Percentiles rank a stretch among this genome's conserved stretches.
phyloP scores from a whole-genome alignment of 1,140 invertebrate genomes.

The Sycobia sp. region DNA sequence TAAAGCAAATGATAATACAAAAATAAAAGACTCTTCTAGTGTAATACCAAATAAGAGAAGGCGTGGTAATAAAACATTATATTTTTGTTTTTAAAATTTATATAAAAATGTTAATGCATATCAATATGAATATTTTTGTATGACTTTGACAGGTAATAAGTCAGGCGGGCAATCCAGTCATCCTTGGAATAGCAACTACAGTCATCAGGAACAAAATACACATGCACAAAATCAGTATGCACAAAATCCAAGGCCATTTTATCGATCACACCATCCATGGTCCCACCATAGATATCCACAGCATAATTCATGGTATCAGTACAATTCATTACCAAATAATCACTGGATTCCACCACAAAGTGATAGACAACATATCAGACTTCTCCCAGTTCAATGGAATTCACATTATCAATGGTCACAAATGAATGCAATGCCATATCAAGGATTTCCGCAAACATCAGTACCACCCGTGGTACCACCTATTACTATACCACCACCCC shows the following conservation, averaged over 20 bases:
- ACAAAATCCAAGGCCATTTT: conserved; percentile 21
- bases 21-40: neutral
- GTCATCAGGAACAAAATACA: conserved; percentile 25
- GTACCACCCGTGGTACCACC: conserved; percentile 23
- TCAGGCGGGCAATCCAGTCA: conserved; percentile 45
- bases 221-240: neutral
- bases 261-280: conserved; percentile 20
- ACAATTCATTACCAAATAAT: conserved; percentile 22
- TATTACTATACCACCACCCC: conserved; percentile 33
- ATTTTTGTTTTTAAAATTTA: conserved; percentile 23
- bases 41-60: conserved; percentile 38
- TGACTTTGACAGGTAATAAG: conserved; percentile 36
- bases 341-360: conserved; percentile 27
- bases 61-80: conserved; percentile 26
- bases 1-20: conserved; percentile 39
- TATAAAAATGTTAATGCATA: neutral
- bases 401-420: conserved; percentile 20
- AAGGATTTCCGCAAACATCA: conserved; percentile 13
- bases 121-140: conserved; percentile 11
- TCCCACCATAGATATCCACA: conserved; percentile 15
- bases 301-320: conserved; percentile 25
- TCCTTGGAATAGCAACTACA: conserved; percentile 45
- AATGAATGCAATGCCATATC: conserved; percentile 1
- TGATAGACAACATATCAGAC: conserved; percentile 16
- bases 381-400: conserved; percentile 32